Conservation (phyloP, 2,797 vertebrate species). For the Schizothorax lantsangensis region DNA sequence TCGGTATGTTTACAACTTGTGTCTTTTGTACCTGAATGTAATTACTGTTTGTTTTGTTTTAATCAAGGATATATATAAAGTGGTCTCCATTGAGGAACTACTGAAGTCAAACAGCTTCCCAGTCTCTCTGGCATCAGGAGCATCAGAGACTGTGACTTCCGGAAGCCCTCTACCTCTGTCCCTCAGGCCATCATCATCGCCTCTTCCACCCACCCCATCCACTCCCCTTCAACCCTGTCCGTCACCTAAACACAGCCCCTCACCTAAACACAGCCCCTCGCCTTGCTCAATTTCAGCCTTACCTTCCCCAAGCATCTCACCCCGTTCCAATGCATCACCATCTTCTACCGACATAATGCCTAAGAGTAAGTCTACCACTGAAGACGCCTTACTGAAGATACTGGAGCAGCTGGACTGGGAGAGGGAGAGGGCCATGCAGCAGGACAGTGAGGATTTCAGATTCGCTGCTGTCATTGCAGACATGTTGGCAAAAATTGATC, state of each 20-base stretch:
- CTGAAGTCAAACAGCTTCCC: background rate
- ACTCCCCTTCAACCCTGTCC: background rate
- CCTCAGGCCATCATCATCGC: background rate
- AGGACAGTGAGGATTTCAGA: conserved; percentile 25
- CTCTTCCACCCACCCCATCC: background rate
- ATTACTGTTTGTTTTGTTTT: background rate
- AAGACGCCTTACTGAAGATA: background rate
- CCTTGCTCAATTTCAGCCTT: conserved; percentile 7
- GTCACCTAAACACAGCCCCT: background rate
- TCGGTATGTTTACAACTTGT: background rate
- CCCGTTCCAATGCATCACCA: background rate
- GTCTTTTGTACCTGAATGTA: background rate
- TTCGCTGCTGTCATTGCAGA: conserved; percentile 3
- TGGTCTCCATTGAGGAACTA: background rate
- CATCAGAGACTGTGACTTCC: background rate
- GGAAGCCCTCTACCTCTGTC: background rate
- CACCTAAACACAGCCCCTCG: background rate
- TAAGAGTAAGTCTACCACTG: background rate
- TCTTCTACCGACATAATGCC: background rate
- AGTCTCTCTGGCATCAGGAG: background rate
- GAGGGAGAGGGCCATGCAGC: background rate
- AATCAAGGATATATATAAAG: background rate
- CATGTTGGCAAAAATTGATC: conserved; percentile 12
- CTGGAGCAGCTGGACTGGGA: conserved; percentile 21
- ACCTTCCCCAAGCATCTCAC: background rate